Percentiles rank a stretch among this genome's conserved stretches.
Evolutionary conservation across 2,888 invertebrate genomes (phyloP).

Genomic region (Petrolisthes cinctipes): DNA sequence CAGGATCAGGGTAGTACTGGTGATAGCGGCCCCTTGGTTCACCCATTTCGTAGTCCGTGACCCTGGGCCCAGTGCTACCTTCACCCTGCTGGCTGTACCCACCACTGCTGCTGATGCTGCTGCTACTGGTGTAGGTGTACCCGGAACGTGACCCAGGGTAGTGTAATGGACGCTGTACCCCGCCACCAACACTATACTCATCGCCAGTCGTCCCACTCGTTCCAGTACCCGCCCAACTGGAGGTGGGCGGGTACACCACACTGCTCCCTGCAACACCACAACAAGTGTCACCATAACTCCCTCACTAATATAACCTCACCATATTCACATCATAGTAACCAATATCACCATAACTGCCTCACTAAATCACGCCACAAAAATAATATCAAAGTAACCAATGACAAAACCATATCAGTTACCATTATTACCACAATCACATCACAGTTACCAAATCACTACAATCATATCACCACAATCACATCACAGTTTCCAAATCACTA

Average conservation of each 20-base stretch:
- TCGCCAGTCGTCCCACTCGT: neutral
- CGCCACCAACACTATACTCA: slow-evolving; percentile 11
- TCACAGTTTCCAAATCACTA: no score
- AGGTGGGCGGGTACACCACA: slow-evolving; percentile 44
- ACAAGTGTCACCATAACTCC: neutral
- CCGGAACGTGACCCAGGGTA: slow-evolving; percentile 21
- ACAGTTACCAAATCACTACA: no score
- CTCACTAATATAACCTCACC: no score
- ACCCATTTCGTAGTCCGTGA: slow-evolving; percentile 44
- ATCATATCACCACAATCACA: no score
- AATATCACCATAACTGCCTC: neutral
- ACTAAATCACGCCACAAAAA: neutral
- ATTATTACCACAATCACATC: neutral
- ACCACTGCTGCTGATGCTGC: neutral
- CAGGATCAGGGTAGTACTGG: slow-evolving; percentile 13
- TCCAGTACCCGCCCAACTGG: slow-evolving; percentile 40
- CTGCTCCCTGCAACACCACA: slow-evolving; percentile 34
- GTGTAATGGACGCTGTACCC: slow-evolving; percentile 22
- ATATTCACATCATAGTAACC: neutral
- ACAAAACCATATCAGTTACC: neutral
- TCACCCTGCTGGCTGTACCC: slow-evolving; percentile 37
- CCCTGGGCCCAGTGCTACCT: slow-evolving; percentile 14
- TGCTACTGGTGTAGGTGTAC: slow-evolving; percentile 22
- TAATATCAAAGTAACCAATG: neutral
- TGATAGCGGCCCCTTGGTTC: slow-evolving; percentile 5